A percentile compares a stretch with the other conserved stretches of the same genome.
Evolutionary conservation across 2,113 vertebrate species (phyloP).

Genomic region (Catharus minimus): DNA sequence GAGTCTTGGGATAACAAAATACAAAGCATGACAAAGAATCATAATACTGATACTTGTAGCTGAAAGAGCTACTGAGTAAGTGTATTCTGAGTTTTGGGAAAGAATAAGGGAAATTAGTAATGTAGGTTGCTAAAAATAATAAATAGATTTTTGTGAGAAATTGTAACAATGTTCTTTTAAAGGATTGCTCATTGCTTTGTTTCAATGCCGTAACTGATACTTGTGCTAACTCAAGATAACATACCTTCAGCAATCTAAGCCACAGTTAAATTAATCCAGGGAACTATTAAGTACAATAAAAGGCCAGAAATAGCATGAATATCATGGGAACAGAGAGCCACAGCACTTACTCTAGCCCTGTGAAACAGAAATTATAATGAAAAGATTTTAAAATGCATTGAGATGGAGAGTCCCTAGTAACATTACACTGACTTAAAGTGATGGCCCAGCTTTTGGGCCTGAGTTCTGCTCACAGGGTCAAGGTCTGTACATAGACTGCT

Average conservation of each 20-base stretch:
- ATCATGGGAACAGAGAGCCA: neutral
- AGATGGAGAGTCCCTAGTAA: neutral
- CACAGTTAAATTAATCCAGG: neutral
- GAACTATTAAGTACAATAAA: neutral
- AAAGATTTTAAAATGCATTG: neutral
- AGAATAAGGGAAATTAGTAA: neutral
- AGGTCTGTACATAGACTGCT: neutral
- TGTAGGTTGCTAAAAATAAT: neutral
- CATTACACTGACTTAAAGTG: neutral
- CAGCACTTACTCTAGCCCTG: neutral
- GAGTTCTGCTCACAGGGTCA: neutral
- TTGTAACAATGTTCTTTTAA: neutral
- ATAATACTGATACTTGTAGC: neutral
- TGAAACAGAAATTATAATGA: neutral
- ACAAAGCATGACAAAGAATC: slow-evolving; percentile 15
- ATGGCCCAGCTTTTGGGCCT: neutral
- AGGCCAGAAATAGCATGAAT: neutral
- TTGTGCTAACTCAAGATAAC: neutral
- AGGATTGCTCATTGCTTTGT: neutral
- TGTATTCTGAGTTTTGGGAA: neutral
- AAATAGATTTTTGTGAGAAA: neutral
- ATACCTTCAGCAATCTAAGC: neutral
- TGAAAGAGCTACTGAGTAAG: slow-evolving; percentile 4
- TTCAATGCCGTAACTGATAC: neutral
- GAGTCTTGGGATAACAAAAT: slow-evolving; percentile 20